Evolutionary conservation across 2,888 invertebrate genomes (phyloP).

Genomic region (Phyto melanocephala): DNA sequence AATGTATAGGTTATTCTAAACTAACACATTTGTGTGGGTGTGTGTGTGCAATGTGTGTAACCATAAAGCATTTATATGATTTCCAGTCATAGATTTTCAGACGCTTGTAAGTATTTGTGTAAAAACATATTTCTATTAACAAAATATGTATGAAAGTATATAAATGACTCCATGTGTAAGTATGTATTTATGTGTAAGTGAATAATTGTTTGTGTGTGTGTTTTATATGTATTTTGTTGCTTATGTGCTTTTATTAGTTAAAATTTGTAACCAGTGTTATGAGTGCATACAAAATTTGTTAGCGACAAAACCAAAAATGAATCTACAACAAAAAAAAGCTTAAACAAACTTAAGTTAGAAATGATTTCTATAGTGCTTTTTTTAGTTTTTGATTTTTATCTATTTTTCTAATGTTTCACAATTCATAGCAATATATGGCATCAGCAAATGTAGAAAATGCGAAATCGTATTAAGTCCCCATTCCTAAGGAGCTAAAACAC

Average conservation of each 20-base stretch:
- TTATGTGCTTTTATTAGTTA: conserved; percentile 40
- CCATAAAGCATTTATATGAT: conserved; percentile 52
- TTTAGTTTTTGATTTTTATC: background rate
- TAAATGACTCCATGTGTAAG: too few species aligned
- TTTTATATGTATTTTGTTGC: conserved; percentile 1
- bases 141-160: too few species aligned
- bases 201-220: background rate
- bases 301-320: conserved; percentile 33
- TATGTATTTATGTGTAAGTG: background rate
- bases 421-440: background rate
- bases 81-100: conserved; percentile 47
- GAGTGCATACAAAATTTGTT: conserved; percentile 38
- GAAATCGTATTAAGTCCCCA: conserved; percentile 31
- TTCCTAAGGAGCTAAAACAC: background rate
- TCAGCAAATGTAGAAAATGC: conserved; percentile 28
- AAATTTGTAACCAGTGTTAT: conserved; percentile 33
- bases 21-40: background rate
- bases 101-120: conserved; percentile 24
- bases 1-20: background rate
- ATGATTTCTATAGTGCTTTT: conserved; percentile 15
- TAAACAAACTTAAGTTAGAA: conserved; percentile 38
- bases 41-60: background rate
- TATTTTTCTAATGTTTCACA: background rate
- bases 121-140: conserved; percentile 29
- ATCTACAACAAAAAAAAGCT: background rate